phyloP scores from a whole-genome alignment of 2,888 invertebrate species.

The Dinocampus coccinellae region DNA sequence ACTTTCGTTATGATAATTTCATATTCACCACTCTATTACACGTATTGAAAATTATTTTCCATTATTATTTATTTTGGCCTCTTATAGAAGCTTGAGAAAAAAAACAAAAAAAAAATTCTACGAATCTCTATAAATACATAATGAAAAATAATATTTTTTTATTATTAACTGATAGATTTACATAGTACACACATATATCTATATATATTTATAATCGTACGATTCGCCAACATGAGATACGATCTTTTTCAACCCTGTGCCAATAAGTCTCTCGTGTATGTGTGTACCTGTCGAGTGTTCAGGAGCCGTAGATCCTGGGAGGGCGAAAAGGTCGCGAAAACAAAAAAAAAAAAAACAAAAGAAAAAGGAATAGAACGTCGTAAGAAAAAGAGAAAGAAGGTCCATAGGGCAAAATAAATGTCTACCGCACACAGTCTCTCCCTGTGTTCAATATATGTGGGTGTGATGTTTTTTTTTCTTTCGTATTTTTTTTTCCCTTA shows the following conservation, averaged over 20 bases:
- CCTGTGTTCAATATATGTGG: not conserved
- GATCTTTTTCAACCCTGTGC: conserved; percentile 21
- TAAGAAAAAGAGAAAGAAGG: conserved; percentile 35
- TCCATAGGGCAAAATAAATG: conserved; percentile 44
- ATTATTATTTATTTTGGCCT: not conserved
- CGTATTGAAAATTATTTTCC: not conserved
- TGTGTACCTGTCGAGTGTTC: conserved; percentile 25
- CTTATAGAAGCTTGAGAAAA: too few species aligned
- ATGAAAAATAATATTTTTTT: not conserved
- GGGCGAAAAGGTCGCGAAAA: conserved; percentile 32
- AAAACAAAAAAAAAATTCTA: not conserved
- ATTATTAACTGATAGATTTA: not conserved
- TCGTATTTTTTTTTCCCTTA: too few species aligned
- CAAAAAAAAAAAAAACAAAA: conserved; percentile 24
- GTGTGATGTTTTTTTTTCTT: not conserved
- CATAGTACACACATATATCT: not conserved
- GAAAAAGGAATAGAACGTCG: too few species aligned
- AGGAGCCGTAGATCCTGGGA: conserved; percentile 30
- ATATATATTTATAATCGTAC: not conserved
- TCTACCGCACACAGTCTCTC: conserved; percentile 29
- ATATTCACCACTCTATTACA: not conserved
- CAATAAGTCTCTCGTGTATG: conserved; percentile 41
- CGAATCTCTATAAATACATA: too few species aligned
- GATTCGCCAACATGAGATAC: conserved; percentile 12
- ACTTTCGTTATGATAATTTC: not conserved